phyloP scores from a whole-genome alignment of 2,888 invertebrate genomes.

The Linnaemya tessellans region DNA sequence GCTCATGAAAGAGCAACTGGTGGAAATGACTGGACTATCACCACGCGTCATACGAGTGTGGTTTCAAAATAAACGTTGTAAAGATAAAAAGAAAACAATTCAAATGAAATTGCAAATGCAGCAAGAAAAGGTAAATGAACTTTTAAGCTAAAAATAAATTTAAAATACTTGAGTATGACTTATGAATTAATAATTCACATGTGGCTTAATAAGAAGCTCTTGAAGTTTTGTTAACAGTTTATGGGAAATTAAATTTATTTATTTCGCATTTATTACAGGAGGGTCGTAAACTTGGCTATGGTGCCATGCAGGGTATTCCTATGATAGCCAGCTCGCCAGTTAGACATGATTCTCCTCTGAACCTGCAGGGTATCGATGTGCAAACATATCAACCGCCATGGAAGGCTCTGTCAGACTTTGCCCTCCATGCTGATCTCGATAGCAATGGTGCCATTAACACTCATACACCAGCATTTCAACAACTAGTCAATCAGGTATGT shows the following conservation, averaged over 20 bases:
- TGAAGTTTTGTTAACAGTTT: not conserved
- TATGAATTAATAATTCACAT: not conserved
- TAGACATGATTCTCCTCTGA: slow-evolving; percentile 93
- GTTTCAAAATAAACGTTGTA: slow-evolving; percentile 99
- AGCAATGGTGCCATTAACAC: slow-evolving; percentile 89
- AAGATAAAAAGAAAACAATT: slow-evolving; percentile 98
- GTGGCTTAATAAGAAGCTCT: not conserved
- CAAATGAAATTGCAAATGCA: slow-evolving; percentile 99
- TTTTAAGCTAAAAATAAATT: slow-evolving; percentile 1
- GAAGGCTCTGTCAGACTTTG: slow-evolving; percentile 98
- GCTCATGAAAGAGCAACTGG: slow-evolving; percentile 99
- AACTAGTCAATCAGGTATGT: slow-evolving; percentile 95
- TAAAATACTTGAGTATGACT: not conserved
- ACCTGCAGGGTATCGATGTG: slow-evolving; percentile 93
- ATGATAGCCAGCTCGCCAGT: slow-evolving; percentile 98
- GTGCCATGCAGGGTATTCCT: slow-evolving; percentile 97
- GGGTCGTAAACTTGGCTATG: slow-evolving; percentile 96
- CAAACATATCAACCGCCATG: slow-evolving; percentile 97
- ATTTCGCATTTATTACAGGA: slow-evolving; percentile 69
- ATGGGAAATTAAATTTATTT: not conserved
- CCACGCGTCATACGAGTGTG: slow-evolving; percentile 99
- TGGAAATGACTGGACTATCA: slow-evolving; percentile 98
- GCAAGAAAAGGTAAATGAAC: slow-evolving; percentile 93
- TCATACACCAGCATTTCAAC: slow-evolving; percentile 96
- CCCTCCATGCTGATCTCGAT: slow-evolving; percentile 96